A percentile compares a stretch with the other conserved stretches of the same genome.
phyloP scores from a whole-genome alignment of 2,113 vertebrate species.

The Prionailurus viverrinus region DNA sequence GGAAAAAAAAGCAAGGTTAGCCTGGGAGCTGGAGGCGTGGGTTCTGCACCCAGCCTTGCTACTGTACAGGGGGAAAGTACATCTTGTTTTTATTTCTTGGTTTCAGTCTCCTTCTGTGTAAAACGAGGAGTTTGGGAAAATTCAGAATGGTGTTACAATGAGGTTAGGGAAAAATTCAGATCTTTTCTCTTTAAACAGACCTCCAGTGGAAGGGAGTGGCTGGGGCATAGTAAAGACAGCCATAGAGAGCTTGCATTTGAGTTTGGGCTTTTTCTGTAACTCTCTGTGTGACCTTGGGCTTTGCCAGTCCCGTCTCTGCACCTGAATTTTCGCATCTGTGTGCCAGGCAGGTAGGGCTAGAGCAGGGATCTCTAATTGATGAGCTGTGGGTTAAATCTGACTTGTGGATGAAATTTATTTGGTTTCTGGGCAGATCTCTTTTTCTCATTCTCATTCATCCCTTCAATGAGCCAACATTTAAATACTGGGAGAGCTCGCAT shows the following conservation, averaged over 20 bases:
- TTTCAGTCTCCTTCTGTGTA: constrained; percentile 11
- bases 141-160: neutral
- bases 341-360: neutral
- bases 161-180: neutral
- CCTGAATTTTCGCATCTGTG: neutral
- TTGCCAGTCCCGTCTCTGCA: neutral
- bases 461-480: neutral
- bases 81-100: neutral
- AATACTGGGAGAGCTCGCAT: neutral
- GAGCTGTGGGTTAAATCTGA: neutral
- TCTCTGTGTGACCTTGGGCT: neutral
- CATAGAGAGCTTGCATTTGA: neutral
- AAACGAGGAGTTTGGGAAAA: neutral
- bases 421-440: neutral
- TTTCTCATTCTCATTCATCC: neutral
- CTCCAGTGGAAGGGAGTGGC: neutral
- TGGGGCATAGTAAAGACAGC: neutral
- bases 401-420: neutral
- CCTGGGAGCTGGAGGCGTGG: neutral
- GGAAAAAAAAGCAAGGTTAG: neutral
- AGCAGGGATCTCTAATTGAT: neutral
- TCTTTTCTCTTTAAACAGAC: neutral
- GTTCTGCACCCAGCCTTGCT: neutral
- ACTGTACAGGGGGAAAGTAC: neutral
- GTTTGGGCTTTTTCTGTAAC: neutral